Base-by-base conservation (phyloP, 2,888 invertebrate genomes). In the Tanaodytes sp. region DNA sequence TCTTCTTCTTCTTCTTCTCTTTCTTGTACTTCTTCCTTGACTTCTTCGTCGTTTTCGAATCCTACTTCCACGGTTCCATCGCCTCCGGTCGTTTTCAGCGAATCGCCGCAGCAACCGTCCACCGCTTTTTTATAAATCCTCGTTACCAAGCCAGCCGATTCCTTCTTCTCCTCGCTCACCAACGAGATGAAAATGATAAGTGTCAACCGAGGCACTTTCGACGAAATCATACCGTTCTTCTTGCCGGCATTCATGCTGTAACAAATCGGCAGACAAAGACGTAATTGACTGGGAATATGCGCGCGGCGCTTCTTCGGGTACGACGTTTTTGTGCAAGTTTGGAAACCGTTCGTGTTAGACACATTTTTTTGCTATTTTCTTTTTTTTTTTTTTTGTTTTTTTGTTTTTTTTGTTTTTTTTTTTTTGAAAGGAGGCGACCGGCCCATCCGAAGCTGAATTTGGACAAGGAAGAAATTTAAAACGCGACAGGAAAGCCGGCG, bases 401-500 rank as follows among this genome's bases (percentile, higher is more conserved):
- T 33, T 31, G 37, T 39, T 58, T 48, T 42, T 39, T 69, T 46
- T 57, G 57, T 70, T 61, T 57, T 33, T 52, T 64, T 39, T 39
- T 68, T 68, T 63, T 70, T 54, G 46, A 67, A 71, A 61, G 67
- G 67, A 66, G 66, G 66, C 57, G 66, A 66, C 23, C 57, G 58
- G 62, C 23, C 54, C 52, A 43, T 48, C 49, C 43, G 43, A 39
- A 31, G 42, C 68, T 71, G 71, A 71, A 73, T 71, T 71, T 73
- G 66, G 73, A 72, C 59, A 70, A 70, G 72, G 65, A 62, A 59
- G 65, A 72, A 72, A 62, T 67, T 59, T 72, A 62, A 70, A 65
- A 71, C 51, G 64, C 67, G 64, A 57, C 64, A 63, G 62, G 67
- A 72, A 70, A 70, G 70, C 37, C 58, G 48, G 58, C 64, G 62